These are phyloP conservation scores for Astreopora myriophthalma DNA, from an alignment of 64 coral and sea anemone genomes.

Conservation along the genomic window DNA sequence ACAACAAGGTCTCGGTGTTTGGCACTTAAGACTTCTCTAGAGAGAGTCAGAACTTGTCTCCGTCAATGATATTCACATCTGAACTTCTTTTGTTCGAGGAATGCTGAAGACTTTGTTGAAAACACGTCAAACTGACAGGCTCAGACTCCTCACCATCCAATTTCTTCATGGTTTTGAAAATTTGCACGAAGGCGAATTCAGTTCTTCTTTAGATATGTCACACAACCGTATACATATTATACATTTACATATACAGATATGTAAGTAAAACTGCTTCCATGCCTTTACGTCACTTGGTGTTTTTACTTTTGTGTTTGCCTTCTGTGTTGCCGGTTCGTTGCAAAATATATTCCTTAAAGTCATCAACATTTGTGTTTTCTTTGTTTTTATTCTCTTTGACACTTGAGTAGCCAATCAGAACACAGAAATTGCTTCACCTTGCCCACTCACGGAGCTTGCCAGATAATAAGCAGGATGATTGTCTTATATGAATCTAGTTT, in stretches of 20 bases:
- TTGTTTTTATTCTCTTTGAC: no score
- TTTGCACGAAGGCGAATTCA: not conserved
- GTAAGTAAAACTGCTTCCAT: not conserved
- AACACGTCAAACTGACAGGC: slow-evolving; percentile 25
- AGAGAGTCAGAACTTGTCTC: not conserved
- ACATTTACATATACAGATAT: no score
- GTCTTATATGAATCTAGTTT: no score
- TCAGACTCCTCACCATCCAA: slow-evolving; percentile 2
- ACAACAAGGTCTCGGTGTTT: not conserved
- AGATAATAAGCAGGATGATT: no score
- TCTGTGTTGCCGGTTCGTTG: no score
- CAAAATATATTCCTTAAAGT: not conserved
- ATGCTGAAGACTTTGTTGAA: no score
- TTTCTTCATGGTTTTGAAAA: slow-evolving; percentile 46
- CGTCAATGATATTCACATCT: slow-evolving; percentile 40
- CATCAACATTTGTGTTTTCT: not conserved
- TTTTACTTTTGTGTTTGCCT: not conserved
- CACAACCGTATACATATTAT: not conserved
- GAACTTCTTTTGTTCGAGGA: no score
- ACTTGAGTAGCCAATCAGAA: no score
- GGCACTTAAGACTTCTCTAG: not conserved
- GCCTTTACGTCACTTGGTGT: no score
- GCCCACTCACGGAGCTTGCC: no score
- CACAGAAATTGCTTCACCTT: no score
- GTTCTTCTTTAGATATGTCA: no score